A percentile compares a stretch with the other conserved stretches of the same genome.
Conservation (phyloP, 2,113 vertebrate genomes). For the Andinoacara biseriatus region DNA sequence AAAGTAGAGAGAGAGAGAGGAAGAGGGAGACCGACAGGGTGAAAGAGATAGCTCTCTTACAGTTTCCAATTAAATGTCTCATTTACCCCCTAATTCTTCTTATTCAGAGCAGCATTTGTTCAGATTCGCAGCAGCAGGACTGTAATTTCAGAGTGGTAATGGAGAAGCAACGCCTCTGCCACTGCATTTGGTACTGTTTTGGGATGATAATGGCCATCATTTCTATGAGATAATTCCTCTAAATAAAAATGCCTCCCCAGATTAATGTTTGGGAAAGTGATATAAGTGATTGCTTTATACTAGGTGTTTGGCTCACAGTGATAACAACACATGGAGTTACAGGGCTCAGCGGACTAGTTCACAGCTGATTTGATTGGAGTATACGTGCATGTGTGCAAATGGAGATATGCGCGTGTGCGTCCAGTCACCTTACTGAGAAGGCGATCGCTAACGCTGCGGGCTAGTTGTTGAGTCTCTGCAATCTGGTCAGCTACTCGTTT, state of each 20-base stretch:
- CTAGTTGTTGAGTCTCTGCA: constrained; percentile 94
- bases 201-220: constrained; percentile 70
- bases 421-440: constrained; percentile 89
- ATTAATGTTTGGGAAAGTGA: constrained; percentile 61
- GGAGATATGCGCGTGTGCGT: neutral
- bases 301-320: constrained; percentile 54
- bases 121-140: constrained; percentile 70
- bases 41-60: constrained; percentile 67
- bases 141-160: constrained; percentile 71
- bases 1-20: constrained; percentile 17
- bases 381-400: neutral
- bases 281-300: constrained; percentile 47
- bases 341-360: constrained; percentile 18
- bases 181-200: constrained; percentile 57
- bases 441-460: constrained; percentile 90
- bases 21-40: constrained; percentile 44
- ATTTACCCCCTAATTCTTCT: constrained; percentile 82
- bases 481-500: constrained; percentile 93
- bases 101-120: constrained; percentile 74
- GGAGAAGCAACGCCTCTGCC: constrained; percentile 62
- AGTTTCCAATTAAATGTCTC: constrained; percentile 84
- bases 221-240: constrained; percentile 61
- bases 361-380: constrained; percentile 38
- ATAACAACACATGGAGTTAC: constrained; percentile 45
- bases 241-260: constrained; percentile 63